Conservation (phyloP, 2,888 invertebrate genomes). For the Agrochola circellaris region DNA sequence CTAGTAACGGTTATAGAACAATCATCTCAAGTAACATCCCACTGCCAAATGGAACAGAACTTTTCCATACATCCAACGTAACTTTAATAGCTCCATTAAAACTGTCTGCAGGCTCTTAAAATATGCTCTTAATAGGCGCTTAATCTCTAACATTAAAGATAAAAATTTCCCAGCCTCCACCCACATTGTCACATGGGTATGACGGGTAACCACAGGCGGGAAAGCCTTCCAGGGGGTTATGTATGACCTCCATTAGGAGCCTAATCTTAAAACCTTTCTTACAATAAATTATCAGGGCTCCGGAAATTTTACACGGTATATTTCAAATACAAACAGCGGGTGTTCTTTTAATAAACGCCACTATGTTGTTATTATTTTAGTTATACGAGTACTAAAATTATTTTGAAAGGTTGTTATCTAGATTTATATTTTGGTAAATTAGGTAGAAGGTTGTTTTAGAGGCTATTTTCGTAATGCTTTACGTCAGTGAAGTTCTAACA, state of each 20-base stretch:
- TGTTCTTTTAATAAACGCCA: slow-evolving; percentile 61
- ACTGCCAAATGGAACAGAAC: slow-evolving; percentile 32
- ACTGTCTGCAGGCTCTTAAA: slow-evolving; percentile 55
- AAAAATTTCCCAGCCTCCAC: slow-evolving; percentile 52
- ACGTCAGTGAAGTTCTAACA: too few relatives aligned
- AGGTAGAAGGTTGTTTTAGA: not conserved
- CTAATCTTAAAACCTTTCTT: slow-evolving; percentile 86
- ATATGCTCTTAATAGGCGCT: slow-evolving; percentile 52
- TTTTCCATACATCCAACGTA: slow-evolving; percentile 35
- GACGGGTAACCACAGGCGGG: slow-evolving; percentile 62
- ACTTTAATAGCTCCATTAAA: slow-evolving; percentile 59
- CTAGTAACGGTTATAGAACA: not conserved
- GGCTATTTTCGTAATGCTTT: not conserved
- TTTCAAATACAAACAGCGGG: slow-evolving; percentile 75
- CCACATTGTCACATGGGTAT: slow-evolving; percentile 59
- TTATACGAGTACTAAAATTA: slow-evolving; percentile 8
- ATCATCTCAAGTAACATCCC: not conserved
- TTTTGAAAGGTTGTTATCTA: slow-evolving; percentile 18
- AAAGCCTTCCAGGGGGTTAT: slow-evolving; percentile 76
- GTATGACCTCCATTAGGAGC: slow-evolving; percentile 83
- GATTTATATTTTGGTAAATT: slow-evolving; percentile 16
- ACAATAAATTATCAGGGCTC: slow-evolving; percentile 82
- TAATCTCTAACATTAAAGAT: slow-evolving; percentile 58
- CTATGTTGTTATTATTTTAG: slow-evolving; percentile 39
- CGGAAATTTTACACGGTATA: slow-evolving; percentile 75